Base-by-base conservation (phyloP, 2,888 invertebrate genomes). In the Drosophila cognata region DNA sequence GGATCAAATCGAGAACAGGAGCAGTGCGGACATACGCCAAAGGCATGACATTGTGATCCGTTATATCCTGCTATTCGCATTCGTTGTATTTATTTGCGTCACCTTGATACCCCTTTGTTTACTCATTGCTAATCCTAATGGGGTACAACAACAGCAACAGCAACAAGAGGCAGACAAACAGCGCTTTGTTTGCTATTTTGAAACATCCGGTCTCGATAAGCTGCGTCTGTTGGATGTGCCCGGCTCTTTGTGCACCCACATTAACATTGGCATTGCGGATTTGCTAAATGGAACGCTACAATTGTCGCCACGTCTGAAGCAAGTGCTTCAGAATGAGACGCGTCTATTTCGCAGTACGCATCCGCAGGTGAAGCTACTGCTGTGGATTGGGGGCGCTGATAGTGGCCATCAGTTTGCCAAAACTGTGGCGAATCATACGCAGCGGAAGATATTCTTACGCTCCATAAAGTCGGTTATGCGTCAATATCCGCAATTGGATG, bases 171-270 rank as follows among this genome's bases (percentile, higher is more conserved):
- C 25, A 36, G 43, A 31, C 2, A 21, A 38, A 43, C 29, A 88
- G 31, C 78, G 73, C 2, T 35, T 84, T 46, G 84, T 84, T 2
- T 84, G 84, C 57, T 84, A 84, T 48, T 81, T 52, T 7, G 36
- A 51, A 25, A 57, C 65, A 16, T 33, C 56, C 8, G 67, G 59
- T 0, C 8, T 5, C 6, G 46, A 83, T 33, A 63, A 80, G 72
- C 93, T 96, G 62, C 91, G 93, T 85, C 95, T 96, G 8, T 90
- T 93, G 41, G 93, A 94, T 82, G 94, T 97, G 36, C 95, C 96
- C 90, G 95, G 97, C 31, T 92, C 94, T 83, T 94, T 98, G 66
- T 98, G 98, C 92, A 97, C 97, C 1, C 98, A 98, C 93, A 95
- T 98, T 71, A 97, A 97, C 91, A 93, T 97, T 66, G 97, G 96